Base-by-base conservation (phyloP, 2,888 invertebrate species). In the Synanthedon andrenaeformis region DNA sequence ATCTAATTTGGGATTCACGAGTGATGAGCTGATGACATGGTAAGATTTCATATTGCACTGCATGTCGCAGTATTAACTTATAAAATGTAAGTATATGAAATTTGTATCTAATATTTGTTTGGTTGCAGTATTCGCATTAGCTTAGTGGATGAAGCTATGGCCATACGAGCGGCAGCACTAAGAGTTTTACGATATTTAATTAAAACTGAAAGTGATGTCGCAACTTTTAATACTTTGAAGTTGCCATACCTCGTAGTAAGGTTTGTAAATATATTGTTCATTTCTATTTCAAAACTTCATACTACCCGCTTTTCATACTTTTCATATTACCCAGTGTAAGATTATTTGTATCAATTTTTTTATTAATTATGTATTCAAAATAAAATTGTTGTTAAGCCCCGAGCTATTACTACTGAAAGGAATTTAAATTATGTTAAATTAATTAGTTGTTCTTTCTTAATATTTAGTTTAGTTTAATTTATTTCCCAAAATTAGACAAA, bases 101-200 rank as follows among this genome's bases (percentile, higher is more conserved):
- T 35, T 8, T 35, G 35, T 3, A 35, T 35, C 2, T 35, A 35
- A 35, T 8, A 45, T 45, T n/a, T 45, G n/a, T 50, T 42, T 41
- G 53, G 5, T 79, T 76, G 56, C 74, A 98, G 98, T 80, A 90
- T 98, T 70, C 92, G 96, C 64, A 90, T 95, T 57, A 92, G 94
- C 55, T 89, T 97, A 62, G 90, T 96, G 54, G 93, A 96, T 78
- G 94, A 96, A 63, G 93, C 95, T 58, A 94, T 96, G 65, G 95
- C 96, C 77, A 92, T 98, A 55, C 90, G 98, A 70, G 95, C 97
- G 60, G 96, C 95, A 54, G 93, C 95, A 45, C 87, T 98, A 59
- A 90, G 98, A 68, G 94, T 95, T 53, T 90, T 97, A 57, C 91
- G 98, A 60, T 95, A 97, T 81, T 89, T 96, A 66, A 88, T 97